These are phyloP conservation scores for Chloroceryle aenea DNA, from an alignment of 2,113 vertebrate genomes.

Conservation along the genomic window DNA sequence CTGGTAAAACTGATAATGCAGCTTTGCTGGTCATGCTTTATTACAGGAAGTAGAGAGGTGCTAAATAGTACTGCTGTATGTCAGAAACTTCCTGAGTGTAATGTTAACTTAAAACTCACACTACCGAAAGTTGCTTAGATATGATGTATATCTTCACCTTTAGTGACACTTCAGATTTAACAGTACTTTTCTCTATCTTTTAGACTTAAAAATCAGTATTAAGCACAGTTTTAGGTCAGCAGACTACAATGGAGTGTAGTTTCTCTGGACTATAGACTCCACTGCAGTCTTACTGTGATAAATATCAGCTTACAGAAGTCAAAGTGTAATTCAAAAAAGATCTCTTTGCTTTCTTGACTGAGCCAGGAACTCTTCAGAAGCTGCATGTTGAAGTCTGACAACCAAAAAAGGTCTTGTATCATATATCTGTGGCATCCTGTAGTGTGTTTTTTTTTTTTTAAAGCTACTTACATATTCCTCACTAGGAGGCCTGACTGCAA, in stretches of 20 bases:
- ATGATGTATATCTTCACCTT: neutral
- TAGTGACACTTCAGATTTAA: neutral
- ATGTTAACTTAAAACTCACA: neutral
- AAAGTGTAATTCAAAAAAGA: neutral
- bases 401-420: slow-evolving; percentile 47
- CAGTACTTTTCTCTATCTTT: neutral
- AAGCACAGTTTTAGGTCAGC: neutral
- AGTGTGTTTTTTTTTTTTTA: neutral
- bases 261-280: neutral
- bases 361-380: slow-evolving; percentile 4
- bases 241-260: neutral
- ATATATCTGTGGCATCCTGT: slow-evolving; percentile 39
- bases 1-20: neutral
- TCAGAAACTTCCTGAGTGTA: neutral
- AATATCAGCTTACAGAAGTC: neutral
- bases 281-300: neutral
- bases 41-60: neutral
- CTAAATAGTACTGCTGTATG: neutral
- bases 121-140: neutral
- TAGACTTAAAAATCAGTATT: neutral
- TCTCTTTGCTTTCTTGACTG: neutral
- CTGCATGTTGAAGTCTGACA: neutral
- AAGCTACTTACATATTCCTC: neutral
- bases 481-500: neutral
- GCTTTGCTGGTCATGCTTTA: neutral